Evolutionary conservation across 2,113 vertebrate genomes (phyloP), one percentile per base, ranked within the genome.

Genomic region (Epinephelus fuscoguttatus): DNA sequence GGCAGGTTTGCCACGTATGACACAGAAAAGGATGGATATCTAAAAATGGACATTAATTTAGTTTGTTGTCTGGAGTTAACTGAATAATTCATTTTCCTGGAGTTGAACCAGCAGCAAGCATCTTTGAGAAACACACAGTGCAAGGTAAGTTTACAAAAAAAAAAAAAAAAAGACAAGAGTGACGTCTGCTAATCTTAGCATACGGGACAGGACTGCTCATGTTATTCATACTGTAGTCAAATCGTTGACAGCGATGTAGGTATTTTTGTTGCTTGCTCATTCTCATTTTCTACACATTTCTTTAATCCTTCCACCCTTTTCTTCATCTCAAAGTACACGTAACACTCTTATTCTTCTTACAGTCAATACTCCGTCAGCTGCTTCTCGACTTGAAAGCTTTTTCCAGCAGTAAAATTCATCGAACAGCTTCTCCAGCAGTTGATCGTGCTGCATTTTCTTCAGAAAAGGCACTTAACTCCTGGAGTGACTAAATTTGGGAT

Each of bases 181-280:
- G n/a, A 63, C 18, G 21, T 45, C 30, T 15, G 6, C 30, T 15
- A 23, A 70, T 55, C 27, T 70, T 23, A 70, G 47, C 0, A 3
- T 68, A 11, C 21, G 17, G 18, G 21, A 56, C 55, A 30, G 9
- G 15, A 70, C 52, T 18, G 69, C n/a, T 25, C 14, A 8, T 17
- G 21, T 45, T 67, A 17, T 27, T 67, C 40, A 49, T 67, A 49
- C 64, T 49, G 14, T 71, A 17, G 37, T 60, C 23, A 73, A 56
- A 70, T 23, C 3, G n/a, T 25, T 59, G 33, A 57, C 70, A 71
- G 21, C 17, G 13, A 13, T 4, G 1, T 30, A 47, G 57, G 12
- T 50, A 21, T 53, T 75, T 37, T 56, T 56, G 15, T 18, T 66
- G 50, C 12, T 1, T 21, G 40, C 27, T 37, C 27, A 40, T 55